These are phyloP conservation scores for Eristalinus sepulchralis DNA, from an alignment of 2,888 invertebrate genomes.

Conservation along the genomic window DNA sequence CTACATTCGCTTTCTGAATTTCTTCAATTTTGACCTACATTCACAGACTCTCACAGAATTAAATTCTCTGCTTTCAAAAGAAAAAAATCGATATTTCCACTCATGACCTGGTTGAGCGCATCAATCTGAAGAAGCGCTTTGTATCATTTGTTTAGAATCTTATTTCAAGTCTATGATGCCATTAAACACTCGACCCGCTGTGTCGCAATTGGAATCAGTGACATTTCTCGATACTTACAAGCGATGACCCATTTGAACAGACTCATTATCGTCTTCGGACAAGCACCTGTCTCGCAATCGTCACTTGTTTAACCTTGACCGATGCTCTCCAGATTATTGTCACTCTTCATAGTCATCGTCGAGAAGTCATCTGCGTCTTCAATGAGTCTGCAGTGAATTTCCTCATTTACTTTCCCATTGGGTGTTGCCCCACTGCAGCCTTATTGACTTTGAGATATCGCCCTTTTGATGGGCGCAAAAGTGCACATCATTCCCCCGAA, in stretches of 20 bases:
- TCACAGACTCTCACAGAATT: too few relatives aligned
- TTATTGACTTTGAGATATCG: constrained; percentile 49
- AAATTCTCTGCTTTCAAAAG: too few relatives aligned
- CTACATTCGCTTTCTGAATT: too few relatives aligned
- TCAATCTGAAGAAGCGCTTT: neutral
- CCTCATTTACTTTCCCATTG: constrained; percentile 22
- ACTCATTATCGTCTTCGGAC: neutral
- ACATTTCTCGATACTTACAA: neutral
- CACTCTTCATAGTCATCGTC: neutral
- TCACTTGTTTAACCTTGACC: constrained; percentile 26
- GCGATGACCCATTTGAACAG: neutral
- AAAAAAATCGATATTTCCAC: too few relatives aligned
- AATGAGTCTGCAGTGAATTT: constrained; percentile 23
- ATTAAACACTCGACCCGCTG: neutral
- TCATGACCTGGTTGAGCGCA: too few relatives aligned
- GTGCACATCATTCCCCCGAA: constrained; percentile 4
- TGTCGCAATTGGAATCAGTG: neutral
- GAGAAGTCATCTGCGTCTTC: neutral
- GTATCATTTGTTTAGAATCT: neutral
- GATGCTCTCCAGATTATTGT: constrained; percentile 9
- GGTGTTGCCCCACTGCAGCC: constrained; percentile 16
- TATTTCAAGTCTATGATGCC: neutral
- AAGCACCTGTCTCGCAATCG: neutral
- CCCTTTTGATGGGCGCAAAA: neutral
- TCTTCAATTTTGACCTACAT: too few relatives aligned